Conservation (phyloP, 1,140 invertebrate species). For the Drosophila sp. region DNA sequence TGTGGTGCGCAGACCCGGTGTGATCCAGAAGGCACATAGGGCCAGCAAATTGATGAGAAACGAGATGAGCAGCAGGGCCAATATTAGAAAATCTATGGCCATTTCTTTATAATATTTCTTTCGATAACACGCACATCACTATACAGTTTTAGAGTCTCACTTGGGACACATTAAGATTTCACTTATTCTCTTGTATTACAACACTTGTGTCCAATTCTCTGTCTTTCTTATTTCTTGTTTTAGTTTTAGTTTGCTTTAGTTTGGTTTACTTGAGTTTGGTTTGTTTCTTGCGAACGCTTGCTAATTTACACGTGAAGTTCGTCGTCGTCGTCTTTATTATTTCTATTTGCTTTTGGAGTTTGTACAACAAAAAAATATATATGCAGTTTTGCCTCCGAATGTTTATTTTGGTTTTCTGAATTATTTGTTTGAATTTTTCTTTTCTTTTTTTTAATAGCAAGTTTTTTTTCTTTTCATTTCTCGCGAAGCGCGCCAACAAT, state of each 20-base stretch:
- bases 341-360: neutral
- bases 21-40: conserved; percentile 82
- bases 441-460: conserved; percentile 19
- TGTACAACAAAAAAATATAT: conserved; percentile 49
- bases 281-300: conserved; percentile 80
- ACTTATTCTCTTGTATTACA: conserved; percentile 39
- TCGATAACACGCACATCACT: conserved; percentile 65
- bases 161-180: conserved; percentile 60
- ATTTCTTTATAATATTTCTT: conserved; percentile 58
- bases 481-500: conserved; percentile 53
- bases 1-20: conserved; percentile 79
- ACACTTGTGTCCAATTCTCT: conserved; percentile 50
- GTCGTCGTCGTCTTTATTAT: conserved; percentile 34
- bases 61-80: conserved; percentile 79
- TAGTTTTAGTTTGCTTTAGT: conserved; percentile 57
- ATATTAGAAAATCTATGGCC: conserved; percentile 82
- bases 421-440: conserved; percentile 12
- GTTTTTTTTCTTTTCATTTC: conserved; percentile 24
- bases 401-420: conserved; percentile 30
- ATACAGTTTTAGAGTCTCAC: conserved; percentile 73
- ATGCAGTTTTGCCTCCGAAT: conserved; percentile 34
- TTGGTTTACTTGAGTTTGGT: conserved; percentile 41
- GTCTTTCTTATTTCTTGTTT: conserved; percentile 23
- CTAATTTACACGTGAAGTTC: conserved; percentile 73
- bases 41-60: conserved; percentile 81